Base-by-base conservation (phyloP, 2,113 vertebrate species). In the Phalacrocorax carbo region DNA sequence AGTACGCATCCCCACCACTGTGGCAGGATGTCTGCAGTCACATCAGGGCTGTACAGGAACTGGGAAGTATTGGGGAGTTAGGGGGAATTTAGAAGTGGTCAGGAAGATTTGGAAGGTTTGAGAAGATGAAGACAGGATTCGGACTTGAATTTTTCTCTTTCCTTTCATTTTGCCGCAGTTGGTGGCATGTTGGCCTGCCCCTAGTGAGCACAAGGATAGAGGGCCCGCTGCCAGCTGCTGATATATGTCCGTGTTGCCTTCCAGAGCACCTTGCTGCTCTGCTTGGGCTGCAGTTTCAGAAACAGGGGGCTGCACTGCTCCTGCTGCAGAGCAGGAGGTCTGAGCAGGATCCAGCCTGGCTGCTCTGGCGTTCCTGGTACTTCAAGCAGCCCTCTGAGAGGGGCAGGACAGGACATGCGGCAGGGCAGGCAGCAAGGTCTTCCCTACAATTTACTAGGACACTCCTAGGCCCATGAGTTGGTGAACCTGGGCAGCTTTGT, bases 231-330 rank as follows among this genome's bases (percentile, higher is more conserved):
- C 16, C 18, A 34, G 36, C 30, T 51, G 30, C 55, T 87, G 49
- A n/a, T 44, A 42, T 12, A 21, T 16, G 19, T n/a, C 40, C 0
- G 0, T 62, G 40, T 73, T 22, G 30, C 9, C n/a, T 60, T 6
- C 18, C 26, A 29, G 73, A 89, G n/a, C 21, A 61, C 26, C 30
- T 32, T 72, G 10, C 22, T 38, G n/a, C n/a, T 72, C 29, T 78
- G 52, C 34, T 32, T 54, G 60, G 34, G 25, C 46, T 54, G 58
- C 40, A 61, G 65, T 7, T 88, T 29, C n/a, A 73, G 46, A 61
- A 79, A 27, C 17, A 61, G 46, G 27, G 46, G 11, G 7, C 17
- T 2, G 3, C 14, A 4, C 38, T n/a, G 46, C 46, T 72, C 18
- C 66, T n/a, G 46, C 17, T 52, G 7, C 22, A 32, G 18, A 48